Percentiles rank a stretch among this genome's conserved stretches.
Evolutionary conservation across 2,797 vertebrate species (phyloP).

Genomic region (Molossus molossus): DNA sequence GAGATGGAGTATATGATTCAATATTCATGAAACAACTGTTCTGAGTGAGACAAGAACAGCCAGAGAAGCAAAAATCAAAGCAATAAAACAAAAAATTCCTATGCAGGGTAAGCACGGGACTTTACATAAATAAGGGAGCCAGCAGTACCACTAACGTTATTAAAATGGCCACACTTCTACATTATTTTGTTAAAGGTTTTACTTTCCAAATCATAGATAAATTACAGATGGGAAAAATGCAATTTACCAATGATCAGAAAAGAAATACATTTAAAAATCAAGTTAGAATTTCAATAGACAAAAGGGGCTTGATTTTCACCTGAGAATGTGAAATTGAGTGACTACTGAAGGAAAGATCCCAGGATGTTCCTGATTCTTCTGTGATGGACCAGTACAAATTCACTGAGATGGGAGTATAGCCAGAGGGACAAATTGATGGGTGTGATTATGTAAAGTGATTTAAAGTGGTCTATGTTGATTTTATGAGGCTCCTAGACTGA

Average conservation of each 20-base stretch:
- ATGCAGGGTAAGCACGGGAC: background rate
- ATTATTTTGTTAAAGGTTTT: background rate
- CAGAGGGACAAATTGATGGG: background rate
- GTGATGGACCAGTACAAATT: background rate
- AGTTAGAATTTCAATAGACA: background rate
- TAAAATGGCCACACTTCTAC: background rate
- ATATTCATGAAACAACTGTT: background rate
- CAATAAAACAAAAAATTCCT: background rate
- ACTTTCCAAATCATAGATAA: background rate
- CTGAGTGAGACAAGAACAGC: background rate
- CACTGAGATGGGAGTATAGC: background rate
- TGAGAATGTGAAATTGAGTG: background rate
- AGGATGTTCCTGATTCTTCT: background rate
- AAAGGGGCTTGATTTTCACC: background rate
- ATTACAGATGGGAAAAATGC: background rate
- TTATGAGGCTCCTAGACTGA: background rate
- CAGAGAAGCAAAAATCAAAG: conserved; percentile 31
- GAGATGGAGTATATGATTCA: background rate
- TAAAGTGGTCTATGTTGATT: background rate
- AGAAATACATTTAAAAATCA: background rate
- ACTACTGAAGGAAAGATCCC: background rate
- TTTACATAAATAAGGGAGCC: background rate
- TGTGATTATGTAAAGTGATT: background rate
- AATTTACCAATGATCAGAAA: background rate
- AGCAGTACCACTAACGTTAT: background rate